These are phyloP conservation scores for Falco punctatus DNA, from an alignment of 2,113 vertebrate species.

Conservation along the genomic window DNA sequence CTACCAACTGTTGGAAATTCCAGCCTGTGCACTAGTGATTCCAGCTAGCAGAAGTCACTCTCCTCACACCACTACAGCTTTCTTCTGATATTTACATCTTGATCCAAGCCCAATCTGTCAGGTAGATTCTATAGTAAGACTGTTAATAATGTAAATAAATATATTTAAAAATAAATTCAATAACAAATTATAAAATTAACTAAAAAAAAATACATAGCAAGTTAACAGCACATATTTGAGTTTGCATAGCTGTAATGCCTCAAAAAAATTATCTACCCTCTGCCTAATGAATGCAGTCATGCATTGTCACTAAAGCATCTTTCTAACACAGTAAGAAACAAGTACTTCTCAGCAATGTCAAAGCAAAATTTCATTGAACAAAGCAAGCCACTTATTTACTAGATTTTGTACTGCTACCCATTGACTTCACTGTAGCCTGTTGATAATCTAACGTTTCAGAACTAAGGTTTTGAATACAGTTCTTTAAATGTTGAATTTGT, in stretches of 20 bases:
- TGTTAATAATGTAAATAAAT: background rate
- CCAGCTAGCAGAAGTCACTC: background rate
- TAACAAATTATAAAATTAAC: background rate
- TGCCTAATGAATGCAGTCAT: background rate
- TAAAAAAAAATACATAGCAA: background rate
- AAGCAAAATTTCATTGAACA: background rate
- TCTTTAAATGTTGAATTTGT: background rate
- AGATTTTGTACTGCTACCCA: background rate
- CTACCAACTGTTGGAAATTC: background rate
- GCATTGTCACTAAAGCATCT: background rate
- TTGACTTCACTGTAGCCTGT: background rate
- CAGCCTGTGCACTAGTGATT: background rate
- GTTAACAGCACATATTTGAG: background rate
- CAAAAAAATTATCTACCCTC: background rate
- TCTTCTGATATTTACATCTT: background rate
- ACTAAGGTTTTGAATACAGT: background rate
- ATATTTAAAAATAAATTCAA: background rate
- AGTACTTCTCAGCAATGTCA: background rate
- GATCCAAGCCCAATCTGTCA: background rate
- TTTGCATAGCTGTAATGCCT: background rate
- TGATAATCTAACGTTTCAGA: background rate
- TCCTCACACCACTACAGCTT: background rate
- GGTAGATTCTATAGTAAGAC: background rate
- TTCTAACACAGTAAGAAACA: background rate
- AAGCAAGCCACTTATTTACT: background rate